phyloP scores from a whole-genome alignment of 2,888 invertebrate species.

The Aquatica leii region DNA sequence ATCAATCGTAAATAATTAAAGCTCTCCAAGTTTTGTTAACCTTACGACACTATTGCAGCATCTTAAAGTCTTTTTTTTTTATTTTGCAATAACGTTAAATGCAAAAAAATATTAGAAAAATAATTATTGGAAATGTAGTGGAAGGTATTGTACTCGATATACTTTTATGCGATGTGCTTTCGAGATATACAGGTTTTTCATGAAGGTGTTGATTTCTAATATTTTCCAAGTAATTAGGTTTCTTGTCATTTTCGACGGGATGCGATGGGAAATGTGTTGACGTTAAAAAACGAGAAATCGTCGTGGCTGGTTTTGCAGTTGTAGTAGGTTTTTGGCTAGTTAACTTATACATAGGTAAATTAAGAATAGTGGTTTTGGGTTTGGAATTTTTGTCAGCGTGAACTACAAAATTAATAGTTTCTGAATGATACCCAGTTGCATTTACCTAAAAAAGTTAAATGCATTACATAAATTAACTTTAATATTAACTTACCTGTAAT shows the following conservation, averaged over 20 bases:
- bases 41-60: not conserved
- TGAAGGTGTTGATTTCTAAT: not conserved
- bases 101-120: not conserved
- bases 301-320: slow-evolving; percentile 9
- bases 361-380: slow-evolving; percentile 24
- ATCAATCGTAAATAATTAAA: not conserved
- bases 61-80: not conserved
- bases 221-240: not conserved
- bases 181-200: not conserved
- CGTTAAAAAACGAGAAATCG: not conserved
- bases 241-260: not conserved
- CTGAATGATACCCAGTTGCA: slow-evolving; percentile 31
- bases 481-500: slow-evolving; percentile 59
- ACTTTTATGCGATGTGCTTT: not conserved
- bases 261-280: not conserved
- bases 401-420: slow-evolving; percentile 25
- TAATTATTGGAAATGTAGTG: not conserved
- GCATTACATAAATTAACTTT: not conserved
- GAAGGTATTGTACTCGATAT: not conserved
- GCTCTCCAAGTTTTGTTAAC: not conserved
- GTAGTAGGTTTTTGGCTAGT: slow-evolving; percentile 18
- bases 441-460: slow-evolving; percentile 26
- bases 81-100: not conserved
- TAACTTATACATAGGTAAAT: slow-evolving; percentile 18
- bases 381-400: slow-evolving; percentile 3